Conservation (phyloP, 53 echinoderm and acorn worm species). For the Apostichopus leukothele region DNA sequence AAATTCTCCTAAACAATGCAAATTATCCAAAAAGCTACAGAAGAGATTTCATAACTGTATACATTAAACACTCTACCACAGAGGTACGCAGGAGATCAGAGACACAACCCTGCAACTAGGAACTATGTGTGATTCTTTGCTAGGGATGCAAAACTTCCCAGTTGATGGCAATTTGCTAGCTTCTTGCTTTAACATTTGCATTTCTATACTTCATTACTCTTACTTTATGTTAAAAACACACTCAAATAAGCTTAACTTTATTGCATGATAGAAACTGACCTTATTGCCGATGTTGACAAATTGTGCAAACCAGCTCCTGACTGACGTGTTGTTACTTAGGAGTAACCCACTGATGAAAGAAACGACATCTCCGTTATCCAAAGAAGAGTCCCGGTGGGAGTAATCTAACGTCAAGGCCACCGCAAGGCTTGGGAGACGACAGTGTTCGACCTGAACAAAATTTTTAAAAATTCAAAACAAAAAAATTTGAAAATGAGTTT, state of each 20-base stretch:
- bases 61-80: too few relatives aligned
- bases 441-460: conserved; percentile 75
- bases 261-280: conserved; percentile 49
- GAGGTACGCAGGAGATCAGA: too few relatives aligned
- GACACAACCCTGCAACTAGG: too few relatives aligned
- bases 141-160: too few relatives aligned
- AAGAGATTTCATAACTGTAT: too few relatives aligned
- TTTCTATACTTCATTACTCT: too few relatives aligned
- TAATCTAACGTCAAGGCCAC: conserved; percentile 89
- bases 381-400: conserved; percentile 56
- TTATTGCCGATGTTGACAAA: conserved; percentile 90
- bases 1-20: too few relatives aligned
- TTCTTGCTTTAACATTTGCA: too few relatives aligned
- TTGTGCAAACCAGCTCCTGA: conserved; percentile 92
- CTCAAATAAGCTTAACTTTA: background rate
- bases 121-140: too few relatives aligned
- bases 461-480: background rate
- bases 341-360: conserved; percentile 90
- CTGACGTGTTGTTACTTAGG: conserved; percentile 78
- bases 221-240: too few relatives aligned
- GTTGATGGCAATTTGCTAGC: too few relatives aligned
- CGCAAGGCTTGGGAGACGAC: conserved; percentile 84
- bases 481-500: background rate
- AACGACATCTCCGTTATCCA: conserved; percentile 74
- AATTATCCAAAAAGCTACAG: too few relatives aligned